A percentile compares a stretch with the other conserved stretches of the same genome.
Conservation (phyloP, 2,888 invertebrate genomes). For the Torymus aiolomorphi region DNA sequence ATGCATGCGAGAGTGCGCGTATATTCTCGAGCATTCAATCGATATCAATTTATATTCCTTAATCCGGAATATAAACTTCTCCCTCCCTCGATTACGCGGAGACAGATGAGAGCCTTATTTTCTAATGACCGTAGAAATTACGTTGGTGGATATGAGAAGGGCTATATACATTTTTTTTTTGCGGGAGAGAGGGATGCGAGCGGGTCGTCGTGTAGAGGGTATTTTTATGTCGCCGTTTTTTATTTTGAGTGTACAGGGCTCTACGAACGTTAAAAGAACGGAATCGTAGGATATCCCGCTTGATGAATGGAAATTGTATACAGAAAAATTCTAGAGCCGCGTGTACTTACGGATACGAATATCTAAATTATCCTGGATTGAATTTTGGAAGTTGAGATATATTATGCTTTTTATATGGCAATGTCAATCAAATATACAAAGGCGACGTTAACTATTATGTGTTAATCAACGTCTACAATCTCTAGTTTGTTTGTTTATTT, state of each 20-base stretch:
- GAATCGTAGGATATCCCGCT: constrained; percentile 25
- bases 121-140: constrained; percentile 36
- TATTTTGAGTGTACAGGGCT: background rate
- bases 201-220: constrained; percentile 10
- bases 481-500: too few species aligned
- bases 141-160: background rate
- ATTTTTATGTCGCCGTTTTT: constrained; percentile 21
- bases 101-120: constrained; percentile 18
- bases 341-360: too few species aligned
- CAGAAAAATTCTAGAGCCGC: background rate
- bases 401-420: too few species aligned
- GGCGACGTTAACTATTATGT: too few species aligned
- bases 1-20: too few species aligned
- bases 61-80: constrained; percentile 26
- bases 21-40: constrained; percentile 3
- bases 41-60: constrained; percentile 31
- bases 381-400: too few species aligned
- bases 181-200: too few species aligned
- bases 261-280: background rate
- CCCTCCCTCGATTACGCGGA: background rate
- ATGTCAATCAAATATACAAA: too few species aligned
- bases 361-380: too few species aligned
- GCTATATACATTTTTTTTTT: constrained; percentile 18
- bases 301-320: constrained; percentile 26
- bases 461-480: too few species aligned